phyloP scores from a whole-genome alignment of 2,113 vertebrate genomes.

The Procapra przewalskii region DNA sequence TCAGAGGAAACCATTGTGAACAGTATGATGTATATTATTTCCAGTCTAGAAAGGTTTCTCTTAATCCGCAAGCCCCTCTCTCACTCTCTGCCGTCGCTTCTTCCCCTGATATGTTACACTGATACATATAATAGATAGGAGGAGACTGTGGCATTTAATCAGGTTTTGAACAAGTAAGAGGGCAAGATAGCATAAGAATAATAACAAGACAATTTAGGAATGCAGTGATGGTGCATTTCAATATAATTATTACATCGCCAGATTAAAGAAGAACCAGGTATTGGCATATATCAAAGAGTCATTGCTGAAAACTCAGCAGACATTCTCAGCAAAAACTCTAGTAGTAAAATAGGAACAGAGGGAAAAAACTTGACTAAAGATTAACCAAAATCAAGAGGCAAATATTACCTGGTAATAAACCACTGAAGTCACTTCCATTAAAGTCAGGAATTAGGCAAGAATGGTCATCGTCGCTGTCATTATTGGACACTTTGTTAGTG shows the following conservation, averaged over 20 bases:
- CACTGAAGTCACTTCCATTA: not conserved
- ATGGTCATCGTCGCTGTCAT: not conserved
- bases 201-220: not conserved
- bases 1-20: not conserved
- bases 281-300: not conserved
- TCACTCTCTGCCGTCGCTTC: too few species aligned
- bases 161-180: constrained; percentile 4
- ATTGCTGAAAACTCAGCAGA: not conserved
- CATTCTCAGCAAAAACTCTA: not conserved
- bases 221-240: not conserved
- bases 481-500: not conserved
- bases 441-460: not conserved
- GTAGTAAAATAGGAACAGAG: not conserved
- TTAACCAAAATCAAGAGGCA: constrained; percentile 22
- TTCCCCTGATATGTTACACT: not conserved
- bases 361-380: not conserved
- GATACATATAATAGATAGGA: not conserved
- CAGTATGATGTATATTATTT: too few species aligned
- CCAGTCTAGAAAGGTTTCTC: too few species aligned
- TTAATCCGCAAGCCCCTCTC: too few species aligned
- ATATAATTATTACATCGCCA: not conserved
- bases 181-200: not conserved
- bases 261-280: not conserved
- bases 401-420: not conserved
- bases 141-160: not conserved